Percentiles rank a stretch among this genome's conserved stretches.
phyloP scores from a whole-genome alignment of 2,797 vertebrate genomes.

The Xiphorhynchus erythropygius region DNA sequence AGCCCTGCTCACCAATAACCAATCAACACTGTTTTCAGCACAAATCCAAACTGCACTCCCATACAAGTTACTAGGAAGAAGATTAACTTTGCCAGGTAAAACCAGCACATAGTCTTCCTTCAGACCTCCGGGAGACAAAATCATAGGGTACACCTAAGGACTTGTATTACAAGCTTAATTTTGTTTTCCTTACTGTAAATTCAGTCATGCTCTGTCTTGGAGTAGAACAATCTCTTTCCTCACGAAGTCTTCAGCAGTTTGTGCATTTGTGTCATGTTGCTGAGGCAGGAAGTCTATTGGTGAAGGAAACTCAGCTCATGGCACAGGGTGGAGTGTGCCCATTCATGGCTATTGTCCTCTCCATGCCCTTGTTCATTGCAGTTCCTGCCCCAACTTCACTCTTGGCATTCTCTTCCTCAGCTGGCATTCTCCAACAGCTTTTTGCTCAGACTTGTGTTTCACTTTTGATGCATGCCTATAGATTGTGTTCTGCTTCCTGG shows the following conservation, averaged over 20 bases:
- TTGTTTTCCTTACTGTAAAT: background rate
- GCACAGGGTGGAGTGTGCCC: background rate
- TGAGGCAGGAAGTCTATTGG: background rate
- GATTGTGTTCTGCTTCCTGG: background rate
- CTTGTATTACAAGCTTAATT: background rate
- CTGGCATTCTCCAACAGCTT: background rate
- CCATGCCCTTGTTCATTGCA: background rate
- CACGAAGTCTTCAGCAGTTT: background rate
- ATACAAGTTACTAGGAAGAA: background rate
- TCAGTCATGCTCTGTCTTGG: background rate
- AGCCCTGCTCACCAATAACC: background rate
- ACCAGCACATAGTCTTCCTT: background rate
- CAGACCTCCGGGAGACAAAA: background rate
- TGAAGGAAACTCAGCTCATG: background rate
- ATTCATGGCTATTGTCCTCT: background rate
- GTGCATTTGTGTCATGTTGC: background rate
- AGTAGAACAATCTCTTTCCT: background rate
- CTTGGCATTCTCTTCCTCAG: background rate
- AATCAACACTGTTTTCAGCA: background rate
- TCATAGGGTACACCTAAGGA: background rate
- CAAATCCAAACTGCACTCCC: background rate
- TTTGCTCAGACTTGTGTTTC: background rate
- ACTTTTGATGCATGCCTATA: background rate
- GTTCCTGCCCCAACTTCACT: background rate
- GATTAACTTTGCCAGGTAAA: background rate